These are phyloP conservation scores for Gonioctena quinquepunctata DNA, from an alignment of 1,140 invertebrate species.

Conservation along the genomic window DNA sequence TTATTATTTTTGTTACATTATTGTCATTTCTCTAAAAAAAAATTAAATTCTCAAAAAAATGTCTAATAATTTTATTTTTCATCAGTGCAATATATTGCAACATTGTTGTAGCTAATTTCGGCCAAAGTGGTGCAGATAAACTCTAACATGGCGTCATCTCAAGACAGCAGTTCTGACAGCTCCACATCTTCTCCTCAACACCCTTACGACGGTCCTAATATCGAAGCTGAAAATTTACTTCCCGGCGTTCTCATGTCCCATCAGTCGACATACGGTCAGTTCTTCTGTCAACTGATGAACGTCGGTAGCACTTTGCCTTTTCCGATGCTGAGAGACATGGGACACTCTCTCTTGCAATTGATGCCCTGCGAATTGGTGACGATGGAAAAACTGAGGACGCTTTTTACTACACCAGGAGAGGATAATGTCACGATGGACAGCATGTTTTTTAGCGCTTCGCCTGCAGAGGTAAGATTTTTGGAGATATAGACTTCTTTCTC, in stretches of 20 bases:
- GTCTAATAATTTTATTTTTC: conserved; percentile 31
- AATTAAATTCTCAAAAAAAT: no score
- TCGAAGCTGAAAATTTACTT: conserved; percentile 84
- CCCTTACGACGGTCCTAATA: conserved; percentile 74
- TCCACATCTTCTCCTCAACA: conserved; percentile 87
- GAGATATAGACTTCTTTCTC: no score
- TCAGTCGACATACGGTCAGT: conserved; percentile 79
- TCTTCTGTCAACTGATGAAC: conserved; percentile 90
- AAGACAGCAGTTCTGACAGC: conserved; percentile 64
- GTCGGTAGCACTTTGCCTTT: conserved; percentile 82
- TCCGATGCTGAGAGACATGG: conserved; percentile 80
- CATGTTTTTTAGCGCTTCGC: conserved; percentile 74
- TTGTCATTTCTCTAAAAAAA: no score
- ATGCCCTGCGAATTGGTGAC: conserved; percentile 86
- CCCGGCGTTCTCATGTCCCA: conserved; percentile 84
- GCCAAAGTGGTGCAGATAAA: conserved; percentile 84
- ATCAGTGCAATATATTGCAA: background rate
- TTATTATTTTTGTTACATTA: no score
- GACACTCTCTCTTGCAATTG: conserved; percentile 82
- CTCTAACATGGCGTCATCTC: conserved; percentile 82
- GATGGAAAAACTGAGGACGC: conserved; percentile 66
- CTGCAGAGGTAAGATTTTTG: conserved; percentile 74
- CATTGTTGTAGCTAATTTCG: conserved; percentile 69
- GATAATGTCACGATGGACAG: conserved; percentile 65
- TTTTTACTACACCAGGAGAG: conserved; percentile 55